Base-by-base conservation (phyloP, 2,797 vertebrate genomes). In the Linurgus olivaceus region DNA sequence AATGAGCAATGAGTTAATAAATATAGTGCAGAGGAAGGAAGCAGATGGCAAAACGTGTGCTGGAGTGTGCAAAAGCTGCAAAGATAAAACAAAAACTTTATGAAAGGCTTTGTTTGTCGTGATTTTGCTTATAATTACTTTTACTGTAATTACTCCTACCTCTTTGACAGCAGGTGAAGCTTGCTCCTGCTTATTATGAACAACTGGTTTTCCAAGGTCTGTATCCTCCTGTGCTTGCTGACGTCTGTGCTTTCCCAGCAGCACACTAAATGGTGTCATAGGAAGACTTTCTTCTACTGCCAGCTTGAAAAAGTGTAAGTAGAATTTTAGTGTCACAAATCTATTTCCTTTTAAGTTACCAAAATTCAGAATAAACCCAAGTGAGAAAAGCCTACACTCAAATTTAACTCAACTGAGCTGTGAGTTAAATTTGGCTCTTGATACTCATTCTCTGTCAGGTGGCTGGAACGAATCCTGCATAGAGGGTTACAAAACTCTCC, bases 11-110 rank as follows among this genome's bases (percentile, higher is more conserved):
- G 99, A 99, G 88, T 98, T 97, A 13, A 99, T 89, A 87, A 99
- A 99, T 98, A 99, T 96, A 40, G 98, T 98, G 90, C 99, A 99
- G 45, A 99, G 98, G 94, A 98, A 98, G 13, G 99, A 97, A 48
- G 99, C 98, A 8, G 99, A 98, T 4, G 99, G 99, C 72, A 99
- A 96, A 33, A 99, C 98, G 3, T 99, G 99, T 37, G 99, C 99
- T 9, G 99, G 99, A 31, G 99, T 99, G 94, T 98, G 98, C 94
- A 99, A 98, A 16, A 99, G 98, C 99, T 99, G 92, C 29, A 91
- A 93, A 92, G 29, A 92, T 29, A 92, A 86, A 91, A 29, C 1
- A 73, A 14, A 47, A 54, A 29, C 33, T 81, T 76, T 67, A 63
- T n/a, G 57, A 90, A 80, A 50, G 37, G 5, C 62, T 67, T 33